Base-by-base conservation (phyloP, 2,113 vertebrate genomes). In the Platichthys flesus region DNA sequence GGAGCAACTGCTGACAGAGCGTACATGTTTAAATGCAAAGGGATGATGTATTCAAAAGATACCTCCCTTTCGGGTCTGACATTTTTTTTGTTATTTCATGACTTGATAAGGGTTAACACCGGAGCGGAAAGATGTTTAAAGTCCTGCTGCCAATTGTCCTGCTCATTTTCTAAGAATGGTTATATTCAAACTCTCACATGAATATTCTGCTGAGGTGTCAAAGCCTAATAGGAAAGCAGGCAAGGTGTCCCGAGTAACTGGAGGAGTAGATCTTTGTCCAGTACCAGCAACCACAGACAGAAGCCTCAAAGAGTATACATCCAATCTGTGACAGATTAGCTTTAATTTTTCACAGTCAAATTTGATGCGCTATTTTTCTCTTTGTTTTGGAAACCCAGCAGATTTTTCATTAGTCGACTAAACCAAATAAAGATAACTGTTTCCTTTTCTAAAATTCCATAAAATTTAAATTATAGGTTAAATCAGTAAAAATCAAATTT, bases 71-170 rank as follows among this genome's bases (percentile, higher is more conserved):
- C 37, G 60, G 58, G 58, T 70, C 24, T 24, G 24, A 24, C 24
- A 24, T 24, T 24, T 24, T 24, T 2, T 24, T 24, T 24, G 24
- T 76, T 52, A 71, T 84, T 78, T 78, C 55, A 64, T 40, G 55
- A 71, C 76, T 79, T 79, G 65, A 80, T 80, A 51, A 70, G 66
- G 62, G 76, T 84, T 79, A 75, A 88, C 63, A 67, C 71, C 55
- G 58, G 63, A 82, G 67, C 7, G 0, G 58, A 4, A 58, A 77
- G 35, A 85, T 74, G 83, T 78, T 76, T 73, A 82, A 31, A 85
- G 85, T 83, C 79, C 52, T 60, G 66, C 49, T 64, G 47, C 18
- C 70, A 18, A 55, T 76, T 72, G 70, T 67, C 81, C 69, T 60
- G 55, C 82, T 74, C 64, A 85, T 74, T 71, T 84, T 37, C 78